Evolutionary conservation across 2,888 invertebrate species (phyloP), one percentile per base, ranked within the genome.

Genomic region (Lottia gigantea): DNA sequence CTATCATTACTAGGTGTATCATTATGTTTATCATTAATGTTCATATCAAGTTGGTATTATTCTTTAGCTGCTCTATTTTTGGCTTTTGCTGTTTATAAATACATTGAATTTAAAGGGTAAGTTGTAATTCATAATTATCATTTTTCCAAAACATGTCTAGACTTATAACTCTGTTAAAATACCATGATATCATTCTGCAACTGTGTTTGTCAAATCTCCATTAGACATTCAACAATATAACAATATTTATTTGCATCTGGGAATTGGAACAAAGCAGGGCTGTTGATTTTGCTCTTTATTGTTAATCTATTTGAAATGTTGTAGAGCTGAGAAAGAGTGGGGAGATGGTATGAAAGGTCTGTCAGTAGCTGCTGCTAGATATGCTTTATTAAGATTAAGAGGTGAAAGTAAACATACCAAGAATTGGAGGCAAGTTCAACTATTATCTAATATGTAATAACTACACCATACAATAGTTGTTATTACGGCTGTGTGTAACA

Each of bases 301-400:
- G 3, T 66, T 25, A 25, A 49, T 6, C 23, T 46, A 4, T 65
- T 25, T 23, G n/a, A 31, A 16, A 15, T 45, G 7, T 64, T 71
- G 66, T 85, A 96, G 98, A 71, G 98, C 98, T 71, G 98, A 99
- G 89, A 98, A 98, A 88, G 98, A 99, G 91, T 99, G 98, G 98
- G 98, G 98, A 72, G 98, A 99, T 90, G 98, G 98, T 68, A 95
- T 99, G 71, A 92, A 97, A 67, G 98, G 98, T 90, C 91, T 99
- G 82, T 97, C 97, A 0, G 91, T 99, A 66, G 96, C 97, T 0
- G 98, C 98, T 1, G 98, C 98, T n/a, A 92, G 97, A 66, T 98
- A 94, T 89, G 95, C 97, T 0, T 90, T 99, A 26, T 91, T 98
- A 62, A 93, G 96, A 64, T 91, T 99, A 26, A 98, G 98, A 89